A percentile compares a stretch with the other conserved stretches of the same genome.
These are phyloP conservation scores for Uloborus diversus DNA, from an alignment of 1,140 invertebrate species.

Conservation along the genomic window DNA sequence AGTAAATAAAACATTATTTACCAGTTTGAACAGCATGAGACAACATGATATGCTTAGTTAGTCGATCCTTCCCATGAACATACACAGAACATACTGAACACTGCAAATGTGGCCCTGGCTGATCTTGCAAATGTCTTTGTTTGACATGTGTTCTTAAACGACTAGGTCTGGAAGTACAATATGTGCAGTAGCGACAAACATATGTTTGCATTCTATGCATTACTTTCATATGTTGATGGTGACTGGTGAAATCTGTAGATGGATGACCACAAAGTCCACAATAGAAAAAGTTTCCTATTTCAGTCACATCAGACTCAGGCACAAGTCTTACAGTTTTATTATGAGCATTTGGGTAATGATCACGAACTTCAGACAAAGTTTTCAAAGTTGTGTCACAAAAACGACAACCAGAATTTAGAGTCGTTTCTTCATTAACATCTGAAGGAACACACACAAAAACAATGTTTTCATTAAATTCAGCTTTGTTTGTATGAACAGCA, in stretches of 20 bases:
- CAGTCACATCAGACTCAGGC: slow-evolving; percentile 50
- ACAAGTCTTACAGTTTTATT: slow-evolving; percentile 58
- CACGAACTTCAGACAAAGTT: slow-evolving; percentile 59
- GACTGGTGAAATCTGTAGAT: slow-evolving; percentile 58
- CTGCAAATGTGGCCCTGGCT: slow-evolving; percentile 60
- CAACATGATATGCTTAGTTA: slow-evolving; percentile 61
- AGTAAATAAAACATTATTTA: slow-evolving; percentile 7
- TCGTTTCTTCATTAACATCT: slow-evolving; percentile 55
- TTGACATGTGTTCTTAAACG: slow-evolving; percentile 60
- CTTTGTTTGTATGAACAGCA: slow-evolving; percentile 57
- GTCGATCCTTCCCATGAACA: slow-evolving; percentile 60
- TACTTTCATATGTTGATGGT: slow-evolving; percentile 61
- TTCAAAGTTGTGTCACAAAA: slow-evolving; percentile 59
- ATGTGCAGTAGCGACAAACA: slow-evolving; percentile 59
- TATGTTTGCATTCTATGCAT: slow-evolving; percentile 60
- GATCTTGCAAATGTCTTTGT: slow-evolving; percentile 61
- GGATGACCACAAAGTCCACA: slow-evolving; percentile 58
- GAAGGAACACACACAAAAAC: slow-evolving; percentile 61
- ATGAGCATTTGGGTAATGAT: slow-evolving; percentile 59
- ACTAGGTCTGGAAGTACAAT: slow-evolving; percentile 59
- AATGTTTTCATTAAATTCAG: slow-evolving; percentile 61
- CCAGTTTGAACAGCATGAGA: slow-evolving; percentile 62
- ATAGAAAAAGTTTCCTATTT: slow-evolving; percentile 59
- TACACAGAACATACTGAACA: slow-evolving; percentile 61
- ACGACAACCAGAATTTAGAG: slow-evolving; percentile 60